A percentile compares a stretch with the other conserved stretches of the same genome.
These are phyloP conservation scores for Tiliqua scincoides DNA, from an alignment of 2,113 vertebrate species.

Conservation along the genomic window DNA sequence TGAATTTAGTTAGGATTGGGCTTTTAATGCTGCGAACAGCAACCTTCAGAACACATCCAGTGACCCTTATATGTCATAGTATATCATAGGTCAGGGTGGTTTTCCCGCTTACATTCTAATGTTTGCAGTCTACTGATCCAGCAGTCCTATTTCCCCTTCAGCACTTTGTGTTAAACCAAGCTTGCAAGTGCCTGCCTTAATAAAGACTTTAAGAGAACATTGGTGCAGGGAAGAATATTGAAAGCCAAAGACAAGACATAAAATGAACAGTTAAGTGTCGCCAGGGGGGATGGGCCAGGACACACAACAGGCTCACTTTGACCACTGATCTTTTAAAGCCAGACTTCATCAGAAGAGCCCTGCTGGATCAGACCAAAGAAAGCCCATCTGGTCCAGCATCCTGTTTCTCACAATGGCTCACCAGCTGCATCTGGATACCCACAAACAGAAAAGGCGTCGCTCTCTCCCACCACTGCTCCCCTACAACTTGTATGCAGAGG, in stretches of 20 bases:
- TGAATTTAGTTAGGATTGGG: too few relatives aligned
- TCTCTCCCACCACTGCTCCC: too few relatives aligned
- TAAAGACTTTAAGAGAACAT: fast-evolving
- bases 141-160: slow-evolving; percentile 25
- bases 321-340: background rate
- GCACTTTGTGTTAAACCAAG: fast-evolving
- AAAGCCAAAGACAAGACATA: fast-evolving
- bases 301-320: background rate
- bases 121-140: slow-evolving; percentile 1
- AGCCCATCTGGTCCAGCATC: too few relatives aligned
- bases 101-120: background rate
- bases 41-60: background rate
- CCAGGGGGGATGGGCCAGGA: too few relatives aligned
- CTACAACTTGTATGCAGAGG: too few relatives aligned
- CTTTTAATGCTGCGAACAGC: background rate
- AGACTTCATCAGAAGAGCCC: background rate
- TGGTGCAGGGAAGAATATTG: background rate
- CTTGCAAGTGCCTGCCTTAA: background rate
- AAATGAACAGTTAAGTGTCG: fast-evolving
- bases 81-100: fast-evolving
- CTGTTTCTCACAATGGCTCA: too few relatives aligned
- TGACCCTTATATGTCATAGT: background rate
- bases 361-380: too few relatives aligned
- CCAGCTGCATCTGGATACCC: too few relatives aligned
- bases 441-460: too few relatives aligned